Conservation (phyloP, 2,797 vertebrate species). For the Artibeus lituratus region DNA sequence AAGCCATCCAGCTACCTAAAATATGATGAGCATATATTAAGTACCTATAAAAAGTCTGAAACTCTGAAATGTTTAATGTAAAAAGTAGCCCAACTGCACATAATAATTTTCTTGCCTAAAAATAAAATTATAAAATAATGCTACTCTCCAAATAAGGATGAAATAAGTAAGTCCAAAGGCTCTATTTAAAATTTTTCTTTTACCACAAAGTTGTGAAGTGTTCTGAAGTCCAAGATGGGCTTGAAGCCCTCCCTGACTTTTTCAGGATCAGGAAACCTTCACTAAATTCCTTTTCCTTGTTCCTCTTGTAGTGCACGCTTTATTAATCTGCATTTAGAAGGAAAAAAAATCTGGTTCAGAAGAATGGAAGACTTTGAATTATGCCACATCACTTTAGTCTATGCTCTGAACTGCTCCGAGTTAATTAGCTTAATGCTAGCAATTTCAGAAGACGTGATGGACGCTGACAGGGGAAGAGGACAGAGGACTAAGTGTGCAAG, state of each 20-base stretch:
- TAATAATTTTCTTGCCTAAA: conserved; percentile 30
- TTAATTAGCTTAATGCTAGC: conserved; percentile 48
- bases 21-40: conserved; percentile 32
- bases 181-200: conserved; percentile 80
- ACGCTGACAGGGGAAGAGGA: neutral
- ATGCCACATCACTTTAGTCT: conserved; percentile 65
- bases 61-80: neutral
- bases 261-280: conserved; percentile 79
- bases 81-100: neutral
- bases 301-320: conserved; percentile 76
- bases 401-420: conserved; percentile 57
- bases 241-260: conserved; percentile 82
- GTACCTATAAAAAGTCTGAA: conserved; percentile 62
- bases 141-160: conserved; percentile 73
- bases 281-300: conserved; percentile 81
- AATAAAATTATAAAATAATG: conserved; percentile 50
- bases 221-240: conserved; percentile 81
- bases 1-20: conserved; percentile 38
- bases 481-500: neutral
- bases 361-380: conserved; percentile 75
- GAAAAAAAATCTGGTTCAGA: conserved; percentile 79
- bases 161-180: conserved; percentile 75
- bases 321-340: conserved; percentile 83
- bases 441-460: conserved; percentile 64
- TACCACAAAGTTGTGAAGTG: conserved; percentile 80